phyloP scores from a whole-genome alignment of 2,888 invertebrate species.

The Sialis fuliginosa region DNA sequence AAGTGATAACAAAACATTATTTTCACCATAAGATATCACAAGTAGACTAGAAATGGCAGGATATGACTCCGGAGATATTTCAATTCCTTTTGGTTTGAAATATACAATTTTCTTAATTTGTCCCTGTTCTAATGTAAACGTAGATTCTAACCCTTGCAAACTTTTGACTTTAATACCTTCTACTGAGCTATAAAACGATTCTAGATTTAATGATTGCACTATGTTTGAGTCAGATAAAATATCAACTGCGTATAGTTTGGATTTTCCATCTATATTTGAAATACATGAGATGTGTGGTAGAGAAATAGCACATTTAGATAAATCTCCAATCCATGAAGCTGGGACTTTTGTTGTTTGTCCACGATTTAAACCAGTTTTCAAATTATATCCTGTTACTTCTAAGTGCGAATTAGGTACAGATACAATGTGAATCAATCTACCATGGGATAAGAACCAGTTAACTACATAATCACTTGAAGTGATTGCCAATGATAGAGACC shows the following conservation, averaged over 20 bases:
- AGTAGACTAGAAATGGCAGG: constrained; percentile 19
- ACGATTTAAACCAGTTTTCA: constrained; percentile 37
- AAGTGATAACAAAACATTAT: constrained; percentile 18
- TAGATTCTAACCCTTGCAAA: constrained; percentile 10
- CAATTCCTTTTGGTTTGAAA: constrained; percentile 1
- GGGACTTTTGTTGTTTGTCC: constrained; percentile 36
- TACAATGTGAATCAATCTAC: constrained; percentile 39
- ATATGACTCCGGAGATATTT: background rate
- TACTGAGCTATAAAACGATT: constrained; percentile 12
- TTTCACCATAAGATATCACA: constrained; percentile 22
- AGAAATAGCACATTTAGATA: constrained; percentile 35
- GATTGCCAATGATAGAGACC: constrained; percentile 32
- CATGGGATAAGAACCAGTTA: constrained; percentile 37
- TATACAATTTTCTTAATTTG: constrained; percentile 11
- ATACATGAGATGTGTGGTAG: constrained; percentile 47
- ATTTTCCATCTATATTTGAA: constrained; percentile 29
- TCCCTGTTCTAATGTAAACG: constrained; percentile 9
- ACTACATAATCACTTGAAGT: constrained; percentile 26
- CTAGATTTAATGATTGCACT: constrained; percentile 12
- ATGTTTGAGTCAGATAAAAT: constrained; percentile 27
- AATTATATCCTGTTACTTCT: constrained; percentile 43
- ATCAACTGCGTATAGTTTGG: constrained; percentile 41
- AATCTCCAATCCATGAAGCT: constrained; percentile 37
- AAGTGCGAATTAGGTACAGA: constrained; percentile 38
- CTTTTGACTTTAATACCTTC: constrained; percentile 1